These are phyloP conservation scores for Pedionomus torquatus DNA, from an alignment of 2,113 vertebrate species.

Conservation along the genomic window DNA sequence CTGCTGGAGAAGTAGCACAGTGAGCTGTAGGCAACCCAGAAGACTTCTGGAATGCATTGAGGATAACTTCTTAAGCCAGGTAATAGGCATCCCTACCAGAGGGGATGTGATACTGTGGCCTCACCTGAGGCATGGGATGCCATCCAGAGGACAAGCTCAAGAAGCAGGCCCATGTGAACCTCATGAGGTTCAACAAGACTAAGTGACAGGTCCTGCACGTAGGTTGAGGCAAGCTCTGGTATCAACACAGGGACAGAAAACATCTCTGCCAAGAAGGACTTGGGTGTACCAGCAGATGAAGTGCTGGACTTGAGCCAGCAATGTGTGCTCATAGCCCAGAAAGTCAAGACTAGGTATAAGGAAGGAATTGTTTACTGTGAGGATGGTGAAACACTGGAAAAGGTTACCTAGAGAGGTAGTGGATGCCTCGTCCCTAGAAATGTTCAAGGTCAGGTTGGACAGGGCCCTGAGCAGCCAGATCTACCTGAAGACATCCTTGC, in stretches of 20 bases:
- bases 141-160: background rate
- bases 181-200: background rate
- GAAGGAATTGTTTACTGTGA: background rate
- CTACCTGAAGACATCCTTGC: background rate
- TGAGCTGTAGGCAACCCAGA: background rate
- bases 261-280: background rate
- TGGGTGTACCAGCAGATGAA: background rate
- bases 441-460: background rate
- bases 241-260: background rate
- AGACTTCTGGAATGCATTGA: background rate
- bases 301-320: background rate
- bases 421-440: background rate
- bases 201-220: background rate
- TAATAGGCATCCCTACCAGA: background rate
- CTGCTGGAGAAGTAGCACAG: background rate
- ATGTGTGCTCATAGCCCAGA: background rate
- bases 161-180: background rate
- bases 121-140: background rate
- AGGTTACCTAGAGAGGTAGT: background rate
- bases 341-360: background rate
- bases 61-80: background rate
- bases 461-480: background rate
- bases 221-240: too few relatives aligned
- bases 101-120: background rate
- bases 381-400: background rate